Conservation (phyloP, 2,888 invertebrate genomes). For the Phasia obesa region DNA sequence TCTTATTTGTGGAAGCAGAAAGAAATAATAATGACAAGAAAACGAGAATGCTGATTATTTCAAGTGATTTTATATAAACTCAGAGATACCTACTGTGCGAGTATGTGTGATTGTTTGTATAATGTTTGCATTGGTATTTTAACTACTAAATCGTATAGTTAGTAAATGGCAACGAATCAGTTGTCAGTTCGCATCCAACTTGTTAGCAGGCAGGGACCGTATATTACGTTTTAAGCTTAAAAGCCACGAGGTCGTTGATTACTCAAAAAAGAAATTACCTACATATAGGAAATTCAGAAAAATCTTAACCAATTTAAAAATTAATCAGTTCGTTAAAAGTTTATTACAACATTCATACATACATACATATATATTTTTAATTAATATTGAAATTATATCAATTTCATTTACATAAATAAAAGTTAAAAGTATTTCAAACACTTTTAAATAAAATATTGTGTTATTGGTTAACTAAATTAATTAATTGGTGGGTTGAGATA, state of each 20-base stretch:
- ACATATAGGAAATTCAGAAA: neutral
- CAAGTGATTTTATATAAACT: slow-evolving; percentile 36
- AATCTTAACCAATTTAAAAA: slow-evolving; percentile 6
- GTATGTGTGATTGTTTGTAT: slow-evolving; percentile 31
- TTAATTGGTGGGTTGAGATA: slow-evolving; percentile 17
- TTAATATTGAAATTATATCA: too few species aligned
- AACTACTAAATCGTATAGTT: slow-evolving; percentile 71
- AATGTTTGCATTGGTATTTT: slow-evolving; percentile 57
- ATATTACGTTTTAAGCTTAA: slow-evolving; percentile 79
- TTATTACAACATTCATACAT: neutral
- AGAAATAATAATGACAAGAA: slow-evolving; percentile 45
- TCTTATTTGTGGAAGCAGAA: slow-evolving; percentile 53
- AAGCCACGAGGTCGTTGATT: slow-evolving; percentile 82
- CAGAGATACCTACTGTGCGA: slow-evolving; percentile 16
- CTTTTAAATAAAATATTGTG: slow-evolving; percentile 6
- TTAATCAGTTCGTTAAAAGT: slow-evolving; percentile 21
- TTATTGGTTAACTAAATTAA: slow-evolving; percentile 13
- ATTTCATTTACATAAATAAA: neutral
- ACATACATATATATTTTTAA: neutral
- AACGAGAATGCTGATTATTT: slow-evolving; percentile 64
- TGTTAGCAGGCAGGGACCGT: slow-evolving; percentile 82
- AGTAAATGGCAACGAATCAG: slow-evolving; percentile 78
- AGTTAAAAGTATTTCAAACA: slow-evolving; percentile 1
- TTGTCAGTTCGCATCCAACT: slow-evolving; percentile 83
- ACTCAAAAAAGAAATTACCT: slow-evolving; percentile 25